These are phyloP conservation scores for Scrobipalpa atriplicella DNA, from an alignment of 2,888 invertebrate species.

Conservation along the genomic window DNA sequence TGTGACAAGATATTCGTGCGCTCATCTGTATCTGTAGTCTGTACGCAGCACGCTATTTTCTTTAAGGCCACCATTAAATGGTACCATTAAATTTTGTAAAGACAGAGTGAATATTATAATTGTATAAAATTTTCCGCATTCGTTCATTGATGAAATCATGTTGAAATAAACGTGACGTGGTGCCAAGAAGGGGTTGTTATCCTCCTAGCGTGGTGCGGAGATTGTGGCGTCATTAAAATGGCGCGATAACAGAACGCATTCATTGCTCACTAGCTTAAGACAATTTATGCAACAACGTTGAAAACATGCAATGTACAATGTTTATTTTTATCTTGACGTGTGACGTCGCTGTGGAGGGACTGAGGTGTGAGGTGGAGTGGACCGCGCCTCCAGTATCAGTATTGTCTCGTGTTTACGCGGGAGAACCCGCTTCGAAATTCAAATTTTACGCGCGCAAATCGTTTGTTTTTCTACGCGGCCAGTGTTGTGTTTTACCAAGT, in stretches of 20 bases:
- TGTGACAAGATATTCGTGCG: no score
- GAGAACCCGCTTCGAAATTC: constrained; percentile 20
- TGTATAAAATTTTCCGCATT: background rate
- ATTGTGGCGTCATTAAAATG: constrained; percentile 15
- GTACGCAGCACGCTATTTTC: no score
- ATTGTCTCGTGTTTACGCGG: constrained; percentile 21
- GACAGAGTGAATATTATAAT: background rate
- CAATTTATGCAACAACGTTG: background rate
- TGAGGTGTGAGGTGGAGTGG: background rate
- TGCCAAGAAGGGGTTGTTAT: no score
- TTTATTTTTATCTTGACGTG: constrained; percentile 13
- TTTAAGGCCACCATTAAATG: no score
- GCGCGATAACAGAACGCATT: constrained; percentile 13
- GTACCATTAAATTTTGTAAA: no score
- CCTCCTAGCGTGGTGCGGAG: constrained; percentile 1
- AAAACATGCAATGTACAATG: background rate
- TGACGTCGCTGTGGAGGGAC: background rate
- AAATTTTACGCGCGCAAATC: constrained; percentile 28
- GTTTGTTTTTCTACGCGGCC: constrained; percentile 41
- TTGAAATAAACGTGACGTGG: no score
- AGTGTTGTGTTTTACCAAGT: constrained; percentile 34
- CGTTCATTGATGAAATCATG: constrained; percentile 8
- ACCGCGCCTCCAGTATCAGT: constrained; percentile 29
- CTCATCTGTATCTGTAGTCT: no score
- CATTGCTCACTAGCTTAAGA: background rate